Evolutionary conservation across 2,888 invertebrate genomes (phyloP).

Genomic region (Leptopilina drosophilae): DNA sequence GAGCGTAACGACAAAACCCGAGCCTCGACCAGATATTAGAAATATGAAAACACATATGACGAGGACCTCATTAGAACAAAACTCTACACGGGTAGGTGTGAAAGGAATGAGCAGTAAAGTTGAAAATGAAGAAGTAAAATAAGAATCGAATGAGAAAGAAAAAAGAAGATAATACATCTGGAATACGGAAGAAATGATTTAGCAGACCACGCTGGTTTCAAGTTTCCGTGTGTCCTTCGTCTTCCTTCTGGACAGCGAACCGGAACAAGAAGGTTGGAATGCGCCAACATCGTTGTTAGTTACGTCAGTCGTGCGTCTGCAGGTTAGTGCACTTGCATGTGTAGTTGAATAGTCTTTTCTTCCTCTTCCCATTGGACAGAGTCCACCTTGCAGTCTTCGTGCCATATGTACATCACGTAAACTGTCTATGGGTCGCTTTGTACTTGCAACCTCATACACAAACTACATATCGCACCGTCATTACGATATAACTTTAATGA

Average conservation of each 20-base stretch:
- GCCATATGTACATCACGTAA: background rate
- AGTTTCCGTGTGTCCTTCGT: slow-evolving; percentile 33
- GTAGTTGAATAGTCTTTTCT: background rate
- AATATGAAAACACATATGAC: too few species aligned
- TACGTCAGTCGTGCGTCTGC: slow-evolving; percentile 26
- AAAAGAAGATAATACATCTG: background rate
- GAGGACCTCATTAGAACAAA: too few species aligned
- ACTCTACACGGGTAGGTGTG: too few species aligned
- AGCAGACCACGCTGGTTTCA: slow-evolving; percentile 23
- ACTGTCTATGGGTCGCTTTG: background rate
- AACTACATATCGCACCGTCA: background rate
- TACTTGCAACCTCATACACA: background rate
- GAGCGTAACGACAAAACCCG: too few species aligned
- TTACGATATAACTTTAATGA: slow-evolving; percentile 8
- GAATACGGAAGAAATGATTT: slow-evolving; percentile 1
- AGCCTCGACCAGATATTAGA: too few species aligned
- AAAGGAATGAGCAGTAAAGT: too few species aligned
- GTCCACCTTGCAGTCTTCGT: slow-evolving; percentile 1
- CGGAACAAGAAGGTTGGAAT: slow-evolving; percentile 42
- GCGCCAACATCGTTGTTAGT: slow-evolving; percentile 36
- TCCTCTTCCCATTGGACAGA: slow-evolving; percentile 16
- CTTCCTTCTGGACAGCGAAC: slow-evolving; percentile 42
- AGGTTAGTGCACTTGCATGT: background rate
- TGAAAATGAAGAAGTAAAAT: too few species aligned
- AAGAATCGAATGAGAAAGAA: background rate